Percentiles rank a stretch among this genome's conserved stretches.
phyloP scores from a whole-genome alignment of 2,888 invertebrate species.

The Zootermopsis nevadensis region DNA sequence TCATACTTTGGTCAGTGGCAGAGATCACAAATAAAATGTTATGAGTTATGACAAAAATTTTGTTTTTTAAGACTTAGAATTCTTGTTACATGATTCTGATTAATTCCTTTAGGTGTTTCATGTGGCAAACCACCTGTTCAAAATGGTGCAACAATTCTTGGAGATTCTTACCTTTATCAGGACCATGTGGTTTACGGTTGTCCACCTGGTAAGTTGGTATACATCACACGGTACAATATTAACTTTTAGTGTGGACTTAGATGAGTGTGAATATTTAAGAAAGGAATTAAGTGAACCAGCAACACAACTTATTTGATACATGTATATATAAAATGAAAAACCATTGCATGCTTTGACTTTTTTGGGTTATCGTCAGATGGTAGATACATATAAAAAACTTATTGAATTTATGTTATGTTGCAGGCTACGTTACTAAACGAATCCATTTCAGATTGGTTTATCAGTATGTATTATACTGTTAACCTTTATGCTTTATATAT shows the following conservation, averaged over 20 bases:
- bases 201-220: slow-evolving; percentile 53
- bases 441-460: too few relatives aligned
- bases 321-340: neutral
- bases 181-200: slow-evolving; percentile 62
- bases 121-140: slow-evolving; percentile 66
- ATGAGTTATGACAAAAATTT: neutral
- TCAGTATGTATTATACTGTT: too few relatives aligned
- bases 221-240: neutral
- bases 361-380: too few relatives aligned
- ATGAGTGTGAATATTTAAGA: neutral
- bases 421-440: too few relatives aligned
- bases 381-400: too few relatives aligned
- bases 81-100: slow-evolving; percentile 23
- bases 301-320: neutral
- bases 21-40: neutral
- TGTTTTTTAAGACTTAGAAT: neutral
- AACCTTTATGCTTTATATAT: neutral
- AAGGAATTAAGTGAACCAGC: neutral
- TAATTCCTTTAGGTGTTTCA: slow-evolving; percentile 63
- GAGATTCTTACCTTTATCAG: slow-evolving; percentile 65
- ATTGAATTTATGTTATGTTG: too few relatives aligned
- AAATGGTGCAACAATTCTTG: slow-evolving; percentile 61
- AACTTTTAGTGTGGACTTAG: neutral
- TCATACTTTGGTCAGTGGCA: neutral
- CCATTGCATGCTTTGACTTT: too few relatives aligned